phyloP scores from a whole-genome alignment of 2,113 vertebrate species.

The Percina caprodes region DNA sequence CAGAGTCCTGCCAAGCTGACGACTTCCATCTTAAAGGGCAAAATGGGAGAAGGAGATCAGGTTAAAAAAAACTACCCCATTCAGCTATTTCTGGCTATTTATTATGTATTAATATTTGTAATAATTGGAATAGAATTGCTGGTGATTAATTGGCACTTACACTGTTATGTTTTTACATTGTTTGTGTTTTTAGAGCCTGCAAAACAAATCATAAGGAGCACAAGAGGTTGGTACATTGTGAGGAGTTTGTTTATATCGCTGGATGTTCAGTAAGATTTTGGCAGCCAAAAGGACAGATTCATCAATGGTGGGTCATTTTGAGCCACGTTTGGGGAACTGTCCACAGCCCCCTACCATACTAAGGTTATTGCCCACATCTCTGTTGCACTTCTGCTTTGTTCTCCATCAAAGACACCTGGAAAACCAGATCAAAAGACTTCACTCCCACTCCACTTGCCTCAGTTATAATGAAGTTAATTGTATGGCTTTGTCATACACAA shows the following conservation, averaged over 20 bases:
- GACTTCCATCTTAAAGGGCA: constrained; percentile 74
- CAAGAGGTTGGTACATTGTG: constrained; percentile 75
- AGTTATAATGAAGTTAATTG: constrained; percentile 80
- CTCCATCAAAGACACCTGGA: constrained; percentile 71
- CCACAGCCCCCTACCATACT: neutral
- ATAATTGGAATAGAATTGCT: neutral
- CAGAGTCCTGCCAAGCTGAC: constrained; percentile 80
- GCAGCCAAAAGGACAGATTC: constrained; percentile 17
- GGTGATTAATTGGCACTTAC: neutral
- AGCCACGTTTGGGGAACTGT: neutral
- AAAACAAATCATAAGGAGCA: constrained; percentile 83
- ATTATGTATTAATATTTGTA: neutral
- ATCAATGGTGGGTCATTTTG: constrained; percentile 18
- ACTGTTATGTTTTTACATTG: neutral
- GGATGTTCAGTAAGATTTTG: constrained; percentile 4
- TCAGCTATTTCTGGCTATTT: neutral
- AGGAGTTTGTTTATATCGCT: neutral
- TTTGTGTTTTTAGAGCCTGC: constrained; percentile 85
- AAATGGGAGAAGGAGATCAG: constrained; percentile 90
- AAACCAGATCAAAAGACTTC: constrained; percentile 73
- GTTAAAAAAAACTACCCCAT: constrained; percentile 77
- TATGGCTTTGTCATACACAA: constrained; percentile 72
- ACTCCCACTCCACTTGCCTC: constrained; percentile 56
- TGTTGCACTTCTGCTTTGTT: constrained; percentile 58
- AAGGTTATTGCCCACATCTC: constrained; percentile 40